Evolutionary conservation across 2,797 vertebrate genomes (phyloP), one percentile per base, ranked within the genome.

Genomic region (Falco columbarius): DNA sequence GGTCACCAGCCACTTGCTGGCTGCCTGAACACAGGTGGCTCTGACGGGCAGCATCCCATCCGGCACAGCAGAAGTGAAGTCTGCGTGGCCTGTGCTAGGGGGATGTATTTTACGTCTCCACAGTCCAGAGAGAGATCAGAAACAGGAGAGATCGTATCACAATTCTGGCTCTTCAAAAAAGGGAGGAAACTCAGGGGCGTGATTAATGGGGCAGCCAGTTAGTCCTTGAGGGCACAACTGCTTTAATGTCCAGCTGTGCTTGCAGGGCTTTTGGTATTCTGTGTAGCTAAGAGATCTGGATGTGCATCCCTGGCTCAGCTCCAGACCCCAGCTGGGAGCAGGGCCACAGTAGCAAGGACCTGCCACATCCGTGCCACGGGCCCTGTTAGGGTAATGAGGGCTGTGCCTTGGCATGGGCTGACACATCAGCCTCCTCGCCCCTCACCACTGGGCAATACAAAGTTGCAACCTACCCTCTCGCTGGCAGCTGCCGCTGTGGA

Each of bases 391-490:
- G 54, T 23, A 32, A 20, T 0, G 5, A 58, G 32, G 49, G 32
- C 36, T 14, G 27, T 34, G 23, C 46, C 15, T 8, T 17, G 40
- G 26, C 62, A 12, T 4, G 22, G 15, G 49, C 52, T 49, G 59
- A 38, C 51, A 8, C 54, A 38, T 2, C 32, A 9, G 47, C 79
- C 47, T 26, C 62, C 23, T 52, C n/a, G 4, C 17, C 0, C 2
- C 54, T 54, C 23, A 1, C 46, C 40, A 4, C 22, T 8, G 46
- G 24, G 29, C 21, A 7, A 24, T 3, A 16, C 3, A 1, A 6
- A 40, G 55, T 3, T 13, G 26, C 34, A 68, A 47, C 19, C 34
- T 40, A 36, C 77, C 70, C 77, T 26, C 47, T 18, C n/a, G 46
- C 61, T 47, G 11, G 14, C 29, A 34, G 62, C 70, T 61, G 54